Percentiles rank a stretch among this genome's conserved stretches.
Evolutionary conservation across 2,113 vertebrate genomes (phyloP).

Genomic region (Peromyscus maniculatus): DNA sequence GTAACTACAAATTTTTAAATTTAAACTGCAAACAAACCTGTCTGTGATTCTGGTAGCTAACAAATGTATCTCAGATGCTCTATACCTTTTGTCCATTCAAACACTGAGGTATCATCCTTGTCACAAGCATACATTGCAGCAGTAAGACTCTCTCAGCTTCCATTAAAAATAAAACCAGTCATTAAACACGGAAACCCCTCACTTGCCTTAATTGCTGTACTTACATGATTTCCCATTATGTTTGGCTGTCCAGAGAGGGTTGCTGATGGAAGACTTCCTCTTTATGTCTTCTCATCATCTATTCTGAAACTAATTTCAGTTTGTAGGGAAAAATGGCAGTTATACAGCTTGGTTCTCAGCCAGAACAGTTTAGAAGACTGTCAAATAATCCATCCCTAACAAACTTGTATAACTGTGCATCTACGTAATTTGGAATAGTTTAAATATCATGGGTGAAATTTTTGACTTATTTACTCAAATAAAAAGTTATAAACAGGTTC

Average conservation of each 20-base stretch:
- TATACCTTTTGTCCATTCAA: slow-evolving; percentile 6
- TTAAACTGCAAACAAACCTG: background rate
- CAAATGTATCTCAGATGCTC: background rate
- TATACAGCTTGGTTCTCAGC: background rate
- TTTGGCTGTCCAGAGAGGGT: slow-evolving; percentile 65
- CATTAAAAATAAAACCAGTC: slow-evolving; percentile 77
- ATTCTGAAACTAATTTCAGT: slow-evolving; percentile 68
- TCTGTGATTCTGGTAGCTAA: background rate
- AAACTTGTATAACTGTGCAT: background rate
- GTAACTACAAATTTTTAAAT: background rate
- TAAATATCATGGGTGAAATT: background rate
- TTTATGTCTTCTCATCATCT: slow-evolving; percentile 73
- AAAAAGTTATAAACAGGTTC: background rate
- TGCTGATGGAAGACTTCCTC: slow-evolving; percentile 67
- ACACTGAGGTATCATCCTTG: background rate
- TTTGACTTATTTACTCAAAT: background rate
- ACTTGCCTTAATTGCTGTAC: slow-evolving; percentile 73
- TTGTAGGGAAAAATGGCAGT: background rate
- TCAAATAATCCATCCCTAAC: background rate
- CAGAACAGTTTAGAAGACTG: background rate
- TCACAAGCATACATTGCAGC: background rate
- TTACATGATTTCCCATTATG: slow-evolving; percentile 78
- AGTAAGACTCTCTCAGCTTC: slow-evolving; percentile 49
- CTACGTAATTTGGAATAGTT: background rate
- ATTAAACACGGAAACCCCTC: slow-evolving; percentile 77